Conservation (phyloP, 2,797 vertebrate genomes). For the Coregonus suidteri region DNA sequence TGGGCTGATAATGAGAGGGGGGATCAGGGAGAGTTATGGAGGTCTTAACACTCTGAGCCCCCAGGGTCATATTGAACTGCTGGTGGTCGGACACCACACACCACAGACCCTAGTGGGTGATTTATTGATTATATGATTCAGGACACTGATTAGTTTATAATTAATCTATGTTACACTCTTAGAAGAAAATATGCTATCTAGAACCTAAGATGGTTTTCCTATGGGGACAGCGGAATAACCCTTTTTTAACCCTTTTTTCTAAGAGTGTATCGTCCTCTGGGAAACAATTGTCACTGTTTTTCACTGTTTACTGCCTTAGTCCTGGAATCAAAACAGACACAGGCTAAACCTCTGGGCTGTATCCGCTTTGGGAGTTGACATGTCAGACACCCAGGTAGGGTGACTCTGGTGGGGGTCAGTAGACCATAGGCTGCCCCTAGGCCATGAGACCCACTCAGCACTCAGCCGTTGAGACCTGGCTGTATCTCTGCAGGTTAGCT, state of each 20-base stretch:
- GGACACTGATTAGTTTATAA: background rate
- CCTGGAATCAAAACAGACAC: background rate
- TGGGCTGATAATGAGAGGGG: constrained; percentile 72
- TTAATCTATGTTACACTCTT: background rate
- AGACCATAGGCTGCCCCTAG: constrained; percentile 24
- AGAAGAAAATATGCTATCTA: too few species aligned
- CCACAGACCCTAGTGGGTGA: too few species aligned
- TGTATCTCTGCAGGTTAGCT: constrained; percentile 12
- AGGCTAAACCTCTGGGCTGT: background rate
- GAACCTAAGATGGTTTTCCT: too few species aligned
- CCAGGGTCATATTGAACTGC: constrained; percentile 59
- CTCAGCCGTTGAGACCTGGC: background rate
- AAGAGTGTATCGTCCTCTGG: background rate
- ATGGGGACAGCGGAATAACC: too few species aligned
- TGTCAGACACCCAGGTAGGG: background rate
- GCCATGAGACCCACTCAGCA: background rate
- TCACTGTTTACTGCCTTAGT: background rate
- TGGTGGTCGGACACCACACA: constrained; percentile 56
- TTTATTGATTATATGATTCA: background rate
- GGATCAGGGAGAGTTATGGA: constrained; percentile 76
- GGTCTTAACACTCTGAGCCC: constrained; percentile 75
- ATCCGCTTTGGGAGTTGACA: background rate
- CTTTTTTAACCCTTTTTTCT: too few species aligned
- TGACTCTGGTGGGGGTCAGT: background rate
- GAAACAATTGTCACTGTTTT: background rate